Conservation (phyloP, 23 tunicate species). For the Trididemnum clinides region DNA sequence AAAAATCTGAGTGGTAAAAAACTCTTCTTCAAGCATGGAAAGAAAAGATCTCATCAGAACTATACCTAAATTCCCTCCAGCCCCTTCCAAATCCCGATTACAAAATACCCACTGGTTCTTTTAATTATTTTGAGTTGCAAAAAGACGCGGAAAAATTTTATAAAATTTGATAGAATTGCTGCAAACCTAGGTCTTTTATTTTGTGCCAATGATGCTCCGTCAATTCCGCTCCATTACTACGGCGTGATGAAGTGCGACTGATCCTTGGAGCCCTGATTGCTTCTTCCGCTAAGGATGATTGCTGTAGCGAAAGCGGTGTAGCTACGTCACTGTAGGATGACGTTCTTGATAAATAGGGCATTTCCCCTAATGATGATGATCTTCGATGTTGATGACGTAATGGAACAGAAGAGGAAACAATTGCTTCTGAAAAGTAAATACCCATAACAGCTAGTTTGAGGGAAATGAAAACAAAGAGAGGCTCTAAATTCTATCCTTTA, state of each 20-base stretch:
- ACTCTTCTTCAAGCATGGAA: no score
- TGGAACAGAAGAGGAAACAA: not conserved
- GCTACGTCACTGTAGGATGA: constrained; percentile 54
- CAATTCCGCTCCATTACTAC: constrained; percentile 89
- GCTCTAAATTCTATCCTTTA: no score
- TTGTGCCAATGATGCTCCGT: constrained; percentile 90
- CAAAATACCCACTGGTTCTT: no score
- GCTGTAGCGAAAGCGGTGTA: constrained; percentile 28
- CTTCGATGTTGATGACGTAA: constrained; percentile 2
- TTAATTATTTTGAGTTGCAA: no score
- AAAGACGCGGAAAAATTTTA: no score
- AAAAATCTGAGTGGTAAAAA: no score
- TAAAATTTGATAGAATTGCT: no score
- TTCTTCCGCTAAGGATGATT: constrained; percentile 49
- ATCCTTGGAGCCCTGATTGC: constrained; percentile 37
- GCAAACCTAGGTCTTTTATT: constrained; percentile 83
- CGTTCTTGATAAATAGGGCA: constrained; percentile 32
- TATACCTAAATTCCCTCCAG: no score
- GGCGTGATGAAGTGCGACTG: constrained; percentile 54
- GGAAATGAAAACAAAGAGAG: no score
- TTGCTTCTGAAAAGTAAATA: not conserved
- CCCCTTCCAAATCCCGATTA: no score
- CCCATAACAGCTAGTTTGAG: no score
- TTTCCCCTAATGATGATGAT: constrained; percentile 16
- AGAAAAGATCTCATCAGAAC: no score